Percentiles rank a stretch among this genome's conserved stretches.
phyloP scores from a whole-genome alignment of 1,140 invertebrate species.

The Microplitis demolitor region DNA sequence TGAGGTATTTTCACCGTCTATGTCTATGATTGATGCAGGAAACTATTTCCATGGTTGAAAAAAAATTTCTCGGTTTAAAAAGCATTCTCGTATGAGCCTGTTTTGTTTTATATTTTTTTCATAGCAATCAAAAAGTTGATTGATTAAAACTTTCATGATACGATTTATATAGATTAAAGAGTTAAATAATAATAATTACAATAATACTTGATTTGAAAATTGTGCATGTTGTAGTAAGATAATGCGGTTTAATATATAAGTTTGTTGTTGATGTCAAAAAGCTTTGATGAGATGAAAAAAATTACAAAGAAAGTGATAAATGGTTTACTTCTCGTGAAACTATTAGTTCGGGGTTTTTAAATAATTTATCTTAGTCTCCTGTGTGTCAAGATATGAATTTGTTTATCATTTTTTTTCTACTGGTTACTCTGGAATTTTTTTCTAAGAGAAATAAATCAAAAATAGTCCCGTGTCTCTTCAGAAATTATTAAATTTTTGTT shows the following conservation, averaged over 20 bases:
- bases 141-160: too few relatives aligned
- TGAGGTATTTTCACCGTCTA: not conserved
- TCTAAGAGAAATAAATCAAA: not conserved
- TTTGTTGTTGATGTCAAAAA: slow-evolving; percentile 14
- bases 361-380: slow-evolving; percentile 34
- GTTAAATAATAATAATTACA: too few relatives aligned
- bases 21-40: not conserved
- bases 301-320: slow-evolving; percentile 49
- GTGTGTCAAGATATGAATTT: slow-evolving; percentile 14
- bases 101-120: too few relatives aligned
- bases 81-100: too few relatives aligned
- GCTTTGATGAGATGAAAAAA: slow-evolving; percentile 32
- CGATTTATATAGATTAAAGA: too few relatives aligned
- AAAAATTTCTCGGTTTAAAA: too few relatives aligned
- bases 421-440: not conserved
- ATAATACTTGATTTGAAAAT: too few relatives aligned
- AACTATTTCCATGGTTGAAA: too few relatives aligned
- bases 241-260: slow-evolving; percentile 7
- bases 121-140: too few relatives aligned
- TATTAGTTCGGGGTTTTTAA: slow-evolving; percentile 23
- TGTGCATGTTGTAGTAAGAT: too few relatives aligned
- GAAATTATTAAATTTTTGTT: not conserved
- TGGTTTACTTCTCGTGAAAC: slow-evolving; percentile 27
- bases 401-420: slow-evolving; percentile 1
- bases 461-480: not conserved